phyloP scores from a whole-genome alignment of 2,888 invertebrate genomes.

The Rhamnusium bicolor region DNA sequence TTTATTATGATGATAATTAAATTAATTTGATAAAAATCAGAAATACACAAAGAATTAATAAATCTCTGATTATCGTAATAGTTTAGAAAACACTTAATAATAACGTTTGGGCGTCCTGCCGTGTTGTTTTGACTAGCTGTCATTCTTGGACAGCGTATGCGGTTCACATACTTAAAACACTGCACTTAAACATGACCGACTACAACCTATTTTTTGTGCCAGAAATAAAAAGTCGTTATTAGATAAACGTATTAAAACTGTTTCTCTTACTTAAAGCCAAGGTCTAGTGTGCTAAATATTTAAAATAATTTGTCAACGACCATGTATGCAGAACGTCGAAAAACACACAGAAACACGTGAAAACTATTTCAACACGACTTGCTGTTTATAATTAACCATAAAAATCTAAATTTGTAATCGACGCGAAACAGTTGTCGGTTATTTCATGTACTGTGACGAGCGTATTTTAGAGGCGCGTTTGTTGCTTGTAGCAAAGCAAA shows the following conservation, averaged over 20 bases:
- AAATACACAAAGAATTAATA: too few relatives aligned
- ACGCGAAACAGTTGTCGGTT: background rate
- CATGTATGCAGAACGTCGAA: background rate
- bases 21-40: too few relatives aligned
- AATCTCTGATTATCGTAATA: background rate
- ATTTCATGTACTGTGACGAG: background rate
- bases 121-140: background rate
- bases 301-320: constrained; percentile 3
- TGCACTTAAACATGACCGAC: background rate
- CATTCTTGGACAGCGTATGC: too few relatives aligned
- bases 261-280: background rate
- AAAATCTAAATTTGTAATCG: constrained; percentile 10
- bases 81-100: background rate
- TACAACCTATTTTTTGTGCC: background rate
- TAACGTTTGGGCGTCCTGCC: background rate
- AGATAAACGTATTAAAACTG: background rate
- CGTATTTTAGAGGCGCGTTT: background rate
- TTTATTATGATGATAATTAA: too few relatives aligned
- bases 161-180: background rate
- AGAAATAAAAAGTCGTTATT: constrained; percentile 1
- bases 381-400: constrained; percentile 8
- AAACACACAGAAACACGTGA: background rate
- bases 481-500: too few relatives aligned
- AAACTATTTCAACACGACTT: background rate
- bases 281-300: constrained; percentile 6